Percentiles rank a stretch among this genome's conserved stretches.
These are phyloP conservation scores for Rostratula benghalensis DNA, from an alignment of 2,113 vertebrate species.

Conservation along the genomic window DNA sequence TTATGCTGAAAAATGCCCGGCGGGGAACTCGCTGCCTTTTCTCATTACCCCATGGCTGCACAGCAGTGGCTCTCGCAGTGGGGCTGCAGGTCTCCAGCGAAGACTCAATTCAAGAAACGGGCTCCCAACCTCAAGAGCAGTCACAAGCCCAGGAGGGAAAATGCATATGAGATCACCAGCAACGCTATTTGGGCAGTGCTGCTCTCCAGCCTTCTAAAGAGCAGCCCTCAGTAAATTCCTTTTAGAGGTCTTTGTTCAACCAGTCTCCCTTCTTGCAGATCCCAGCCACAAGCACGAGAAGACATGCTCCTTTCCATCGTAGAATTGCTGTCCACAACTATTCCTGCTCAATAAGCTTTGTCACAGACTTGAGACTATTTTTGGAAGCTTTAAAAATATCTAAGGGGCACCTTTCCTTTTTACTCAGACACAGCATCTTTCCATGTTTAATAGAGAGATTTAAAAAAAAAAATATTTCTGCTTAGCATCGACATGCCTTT, in stretches of 20 bases:
- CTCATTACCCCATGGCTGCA: neutral
- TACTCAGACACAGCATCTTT: conserved; percentile 56
- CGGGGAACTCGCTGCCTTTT: neutral
- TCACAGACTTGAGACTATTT: conserved; percentile 53
- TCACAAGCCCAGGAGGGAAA: neutral
- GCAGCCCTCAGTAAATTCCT: neutral
- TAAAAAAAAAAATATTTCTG: conserved; percentile 21
- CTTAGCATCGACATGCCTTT: conserved; percentile 53
- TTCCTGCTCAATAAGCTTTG: conserved; percentile 19
- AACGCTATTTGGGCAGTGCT: neutral
- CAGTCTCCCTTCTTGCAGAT: neutral
- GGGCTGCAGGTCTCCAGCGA: neutral
- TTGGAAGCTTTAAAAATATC: conserved; percentile 62
- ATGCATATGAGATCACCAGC: neutral
- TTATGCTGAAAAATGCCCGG: neutral
- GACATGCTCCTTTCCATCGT: neutral
- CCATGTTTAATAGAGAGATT: conserved; percentile 56
- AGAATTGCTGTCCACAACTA: neutral
- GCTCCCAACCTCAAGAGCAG: neutral
- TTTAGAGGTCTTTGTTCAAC: neutral
- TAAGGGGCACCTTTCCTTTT: conserved; percentile 61
- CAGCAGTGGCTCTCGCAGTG: neutral
- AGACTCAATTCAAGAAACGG: neutral
- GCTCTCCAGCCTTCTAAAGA: neutral
- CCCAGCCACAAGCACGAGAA: neutral